phyloP scores from a whole-genome alignment of 2,113 vertebrate species.

The Syngnathus floridae region DNA sequence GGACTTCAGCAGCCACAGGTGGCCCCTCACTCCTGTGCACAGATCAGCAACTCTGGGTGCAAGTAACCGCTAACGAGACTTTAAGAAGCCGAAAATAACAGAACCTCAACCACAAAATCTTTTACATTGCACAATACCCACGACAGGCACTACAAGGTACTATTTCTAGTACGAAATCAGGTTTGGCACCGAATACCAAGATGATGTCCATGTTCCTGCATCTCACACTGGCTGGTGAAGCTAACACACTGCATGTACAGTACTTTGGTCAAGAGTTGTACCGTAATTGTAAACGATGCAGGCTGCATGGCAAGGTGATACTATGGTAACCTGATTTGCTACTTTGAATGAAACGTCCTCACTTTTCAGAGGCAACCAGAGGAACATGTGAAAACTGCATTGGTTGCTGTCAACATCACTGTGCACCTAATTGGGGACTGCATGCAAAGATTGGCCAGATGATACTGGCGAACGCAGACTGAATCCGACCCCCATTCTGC shows the following conservation, averaged over 20 bases:
- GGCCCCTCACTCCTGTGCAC: conserved; percentile 42
- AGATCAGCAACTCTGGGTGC: conserved; percentile 31
- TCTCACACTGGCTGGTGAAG: conserved; percentile 3
- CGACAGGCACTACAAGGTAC: too few species aligned
- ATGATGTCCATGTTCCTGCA: too few species aligned
- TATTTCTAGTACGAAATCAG: too few species aligned
- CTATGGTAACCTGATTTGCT: neutral
- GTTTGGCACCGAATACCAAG: too few species aligned
- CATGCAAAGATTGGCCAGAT: conserved; percentile 69
- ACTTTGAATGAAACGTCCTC: conserved; percentile 4
- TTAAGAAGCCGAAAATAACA: neutral
- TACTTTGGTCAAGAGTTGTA: too few species aligned
- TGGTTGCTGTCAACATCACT: conserved; percentile 54
- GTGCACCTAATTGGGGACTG: conserved; percentile 58
- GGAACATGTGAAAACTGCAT: conserved; percentile 18
- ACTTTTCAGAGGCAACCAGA: conserved; percentile 32
- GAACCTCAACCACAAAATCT: neutral
- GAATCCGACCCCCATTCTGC: conserved; percentile 77
- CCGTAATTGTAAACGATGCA: too few species aligned
- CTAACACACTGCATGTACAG: too few species aligned
- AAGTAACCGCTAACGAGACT: neutral
- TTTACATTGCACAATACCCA: neutral
- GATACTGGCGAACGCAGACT: conserved; percentile 74
- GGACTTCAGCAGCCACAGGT: conserved; percentile 42
- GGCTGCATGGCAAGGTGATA: neutral